Evolutionary conservation across 2,797 vertebrate species (phyloP), one percentile per base, ranked within the genome.

Genomic region (Sebastes hubbsi): DNA sequence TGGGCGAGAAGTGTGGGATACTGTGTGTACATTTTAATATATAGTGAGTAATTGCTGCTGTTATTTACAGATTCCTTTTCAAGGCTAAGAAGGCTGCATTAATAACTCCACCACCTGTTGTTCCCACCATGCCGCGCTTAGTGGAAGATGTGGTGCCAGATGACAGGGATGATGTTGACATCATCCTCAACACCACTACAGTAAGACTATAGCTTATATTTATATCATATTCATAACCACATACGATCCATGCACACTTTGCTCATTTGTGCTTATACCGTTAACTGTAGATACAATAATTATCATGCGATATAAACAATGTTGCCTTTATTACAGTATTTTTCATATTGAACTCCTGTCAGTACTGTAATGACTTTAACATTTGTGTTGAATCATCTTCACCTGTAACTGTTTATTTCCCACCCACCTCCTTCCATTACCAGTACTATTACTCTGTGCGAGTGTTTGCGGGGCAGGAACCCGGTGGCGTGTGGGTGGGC

Each of bases 381-480:
- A 8, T 54, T 30, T 38, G 8, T 60, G 1, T 27, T 22, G 2
- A 69, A 6, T 55, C 13, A 30, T 70, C 16, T 75, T 65, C 18
- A 74, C 5, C 16, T 72, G 4, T 74, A 63, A 25, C 24, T 74
- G 3, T 70, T 34, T 46, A 32, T 82, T 69, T 68, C 7, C 24
- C 25, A 58, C 20, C 25, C 14, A 6, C 34, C 25, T 69, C 66
- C 78, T 84, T 88, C 34, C 72, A 77, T 86, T 66, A 56, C 20
- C 87, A 99, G 98, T 98, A 99, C 88, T 99, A 97, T 86, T 98
- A 97, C 80, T 97, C 97, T 0, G 97, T 99, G 82, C 95, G 97
- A 87, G 92, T 98, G 76, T 97, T 97, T 84, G 97, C 98, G 0
- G 98, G 98, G 22, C 97, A 99, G 92, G 98, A 99, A 91, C 97